Conservation (phyloP, 2,888 invertebrate species). For the Limenitis arthemis region DNA sequence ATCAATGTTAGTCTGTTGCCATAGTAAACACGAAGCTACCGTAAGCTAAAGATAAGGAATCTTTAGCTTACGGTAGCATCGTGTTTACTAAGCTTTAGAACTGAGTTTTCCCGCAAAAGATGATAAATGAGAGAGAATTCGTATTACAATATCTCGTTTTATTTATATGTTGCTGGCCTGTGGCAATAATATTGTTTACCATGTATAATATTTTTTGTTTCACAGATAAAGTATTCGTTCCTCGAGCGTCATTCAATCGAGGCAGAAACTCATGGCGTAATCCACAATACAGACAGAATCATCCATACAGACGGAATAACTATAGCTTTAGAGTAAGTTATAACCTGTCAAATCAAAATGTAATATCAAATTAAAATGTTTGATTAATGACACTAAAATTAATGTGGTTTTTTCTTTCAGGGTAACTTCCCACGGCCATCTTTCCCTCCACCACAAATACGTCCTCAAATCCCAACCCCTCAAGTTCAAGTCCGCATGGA, state of each 20-base stretch:
- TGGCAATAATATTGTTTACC: not conserved
- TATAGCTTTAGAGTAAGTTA: conserved; percentile 28
- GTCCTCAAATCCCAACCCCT: conserved; percentile 18
- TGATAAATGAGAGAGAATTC: not conserved
- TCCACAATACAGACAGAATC: conserved; percentile 37
- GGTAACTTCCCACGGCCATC: conserved; percentile 47
- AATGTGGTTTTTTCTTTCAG: conserved; percentile 32
- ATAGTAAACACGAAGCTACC: too few relatives aligned
- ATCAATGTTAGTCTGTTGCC: too few relatives aligned
- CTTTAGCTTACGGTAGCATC: too few relatives aligned
- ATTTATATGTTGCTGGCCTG: not conserved
- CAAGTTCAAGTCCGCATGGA: not conserved
- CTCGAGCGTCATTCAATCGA: conserved; percentile 33
- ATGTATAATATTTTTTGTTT: not conserved
- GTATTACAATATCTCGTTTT: not conserved
- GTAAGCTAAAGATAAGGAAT: too few relatives aligned
- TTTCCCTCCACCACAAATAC: conserved; percentile 40
- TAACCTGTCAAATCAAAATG: not conserved
- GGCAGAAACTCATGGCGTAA: conserved; percentile 48
- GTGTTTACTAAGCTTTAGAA: too few relatives aligned
- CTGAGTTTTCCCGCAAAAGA: too few relatives aligned
- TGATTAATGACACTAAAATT: not conserved
- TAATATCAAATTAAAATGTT: not conserved
- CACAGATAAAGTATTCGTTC: conserved; percentile 56
- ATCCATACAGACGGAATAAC: conserved; percentile 43